Base-by-base conservation (phyloP, 2,113 vertebrate genomes). In the Thymallus thymallus region DNA sequence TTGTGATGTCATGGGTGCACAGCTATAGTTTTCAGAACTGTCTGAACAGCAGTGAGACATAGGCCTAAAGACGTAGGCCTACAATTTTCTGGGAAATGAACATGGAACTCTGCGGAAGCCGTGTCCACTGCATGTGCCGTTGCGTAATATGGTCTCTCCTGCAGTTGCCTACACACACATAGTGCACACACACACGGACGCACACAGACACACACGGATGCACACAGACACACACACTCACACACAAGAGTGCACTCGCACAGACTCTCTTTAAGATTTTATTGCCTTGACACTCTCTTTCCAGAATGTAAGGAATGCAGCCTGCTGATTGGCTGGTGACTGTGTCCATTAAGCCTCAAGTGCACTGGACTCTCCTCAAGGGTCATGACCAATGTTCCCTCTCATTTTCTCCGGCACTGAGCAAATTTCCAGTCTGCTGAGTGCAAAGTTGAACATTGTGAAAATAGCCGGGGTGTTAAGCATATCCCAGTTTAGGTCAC, bases 251-350 rank as follows among this genome's bases (percentile, higher is more conserved):
- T 35, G 7, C 35, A 10, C 35, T 9, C 35, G 7, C 35, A 41
- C 35, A 10, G 2, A 2, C 63, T 78, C 65, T 66, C 77, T 77
- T 76, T 69, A 84, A 74, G 56, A 73, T 41, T 90, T 90, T 87
- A 86, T 70, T 73, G 69, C 80, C 55, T 79, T 84, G 80, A 82
- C 84, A 84, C 70, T 70, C 73, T 82, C 71, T 77, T 87, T 87
- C 76, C 81, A 92, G 84, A n/a, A n/a, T 88, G 78, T 79, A 72
- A 80, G 56, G 84, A 88, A 90, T 90, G 87, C n/a, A n/a, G n/a
- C 2, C 3, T 55, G 56, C 72, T 71, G 78, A 74, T 73, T 85
- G 77, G 62, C 46, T 51, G 4, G 69, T 29, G 30, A 51, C 67
- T 60, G 72, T 60, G 68, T 74, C 73, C 4, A 35, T 85, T 85